Evolutionary conservation across 2,113 vertebrate species (phyloP), one percentile per base, ranked within the genome.

Genomic region (Cisticola juncidis): DNA sequence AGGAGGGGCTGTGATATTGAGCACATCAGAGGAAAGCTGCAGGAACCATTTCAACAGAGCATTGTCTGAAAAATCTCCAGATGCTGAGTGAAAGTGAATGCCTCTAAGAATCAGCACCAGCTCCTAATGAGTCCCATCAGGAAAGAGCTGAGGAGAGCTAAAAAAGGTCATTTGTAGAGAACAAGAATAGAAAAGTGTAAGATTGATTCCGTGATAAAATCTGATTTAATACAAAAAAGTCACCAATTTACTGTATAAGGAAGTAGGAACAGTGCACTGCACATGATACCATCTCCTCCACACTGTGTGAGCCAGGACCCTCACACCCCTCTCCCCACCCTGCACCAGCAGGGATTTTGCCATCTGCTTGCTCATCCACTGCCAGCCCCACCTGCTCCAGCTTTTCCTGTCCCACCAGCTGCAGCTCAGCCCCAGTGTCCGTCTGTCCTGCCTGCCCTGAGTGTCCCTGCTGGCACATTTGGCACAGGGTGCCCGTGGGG

Each of bases 241-340:
- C 33, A 94, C 94, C 80, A 93, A 96, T 96, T 97, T 96, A 96
- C 96, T 97, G 94, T 97, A 97, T 96, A 97, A 96, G 96, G 96
- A 93, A 97, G 93, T 88, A 74, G 74, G 82, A 90, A 48, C 53
- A 64, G 80, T 72, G 57, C 77, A 60, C 12, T 74, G 90, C 60
- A 83, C 48, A 78, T 0, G 82, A 96, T 92, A 83, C 60, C 76
- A 88, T 95, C 94, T 95, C 85, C 73, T 92, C 56, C 82, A 36
- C 0, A 4, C 60, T 21, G 12, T 0, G 4, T 14, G 83, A 71
- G 81, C 95, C 93, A 93, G 85, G 81, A 68, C 90, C 72, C 86
- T 94, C 90, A 78, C 71, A 88, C 36, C 58, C 78, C 51, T 73
- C 64, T 90, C 70, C 80, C 71, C 47, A 9, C 51, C 51, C 93